Evolutionary conservation across 2,797 vertebrate species (phyloP), one percentile per base, ranked within the genome.

Genomic region (Myotis myotis): DNA sequence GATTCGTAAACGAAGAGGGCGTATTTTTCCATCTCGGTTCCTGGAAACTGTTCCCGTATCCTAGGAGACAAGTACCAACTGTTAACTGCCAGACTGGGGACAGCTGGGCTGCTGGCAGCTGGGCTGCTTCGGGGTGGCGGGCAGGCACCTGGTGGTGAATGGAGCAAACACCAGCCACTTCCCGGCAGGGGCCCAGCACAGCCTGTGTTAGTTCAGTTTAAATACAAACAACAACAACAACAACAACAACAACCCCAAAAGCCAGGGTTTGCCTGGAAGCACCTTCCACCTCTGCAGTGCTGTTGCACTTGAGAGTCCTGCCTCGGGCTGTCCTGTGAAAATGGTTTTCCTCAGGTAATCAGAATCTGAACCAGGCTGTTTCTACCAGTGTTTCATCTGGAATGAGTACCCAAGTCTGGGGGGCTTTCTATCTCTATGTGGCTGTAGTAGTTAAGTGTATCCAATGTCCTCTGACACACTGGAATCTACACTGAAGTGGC

Each of bases 21-120:
- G 0, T 99, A 99, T 25, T 98, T 99, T 75, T 99, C 99, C 99
- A 99, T 99, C 98, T 99, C 99, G 0, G 99, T 99, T 91, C 98
- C 98, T 53, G 99, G 99, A 97, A 99, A 98, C 94, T 99, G 98
- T 96, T 99, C 99, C 8, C 98, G 98, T 72, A 99, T 98, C 98
- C 99, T 99, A 98, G 94, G 87, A 97, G 89, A 96, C 44, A 98
- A 96, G 97, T 17, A 49, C 13, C 44, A 13, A 81, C 36, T 49
- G 72, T 87, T 83, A 95, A 74, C 41, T 93, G 33, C 49, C 33
- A 49, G 78, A n/a, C 1, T 1, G 80, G 70, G 74, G 88, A 36
- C n/a, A 41, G 55, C 41, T 0, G 53, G 53, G 71, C 25, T 81
- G 86, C n/a, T 30, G 36, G 55, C 47, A 19, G n/a, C 16, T 0